phyloP scores from a whole-genome alignment of 2,113 vertebrate species.

The Colossoma macropomum region DNA sequence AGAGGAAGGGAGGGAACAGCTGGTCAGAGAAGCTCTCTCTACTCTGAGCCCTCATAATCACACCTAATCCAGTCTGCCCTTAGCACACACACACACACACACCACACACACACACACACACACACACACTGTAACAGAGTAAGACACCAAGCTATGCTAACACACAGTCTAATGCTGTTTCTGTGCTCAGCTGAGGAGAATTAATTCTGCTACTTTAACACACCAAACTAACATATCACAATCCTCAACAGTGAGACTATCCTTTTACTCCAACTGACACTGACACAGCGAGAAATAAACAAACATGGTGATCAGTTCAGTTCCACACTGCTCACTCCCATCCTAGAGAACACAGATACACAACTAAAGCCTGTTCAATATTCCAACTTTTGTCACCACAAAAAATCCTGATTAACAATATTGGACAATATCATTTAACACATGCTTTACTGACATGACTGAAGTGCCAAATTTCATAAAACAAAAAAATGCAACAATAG shows the following conservation, averaged over 20 bases:
- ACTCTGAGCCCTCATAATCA: slow-evolving; percentile 46
- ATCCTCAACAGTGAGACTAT: too few relatives aligned
- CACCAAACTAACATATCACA: not conserved
- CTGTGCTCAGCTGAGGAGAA: slow-evolving; percentile 10
- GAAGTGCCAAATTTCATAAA: too few relatives aligned
- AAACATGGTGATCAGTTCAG: not conserved
- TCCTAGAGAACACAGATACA: not conserved
- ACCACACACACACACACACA: not conserved
- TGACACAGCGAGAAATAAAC: not conserved
- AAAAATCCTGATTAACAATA: too few relatives aligned
- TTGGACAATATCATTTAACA: too few relatives aligned
- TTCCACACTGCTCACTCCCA: not conserved
- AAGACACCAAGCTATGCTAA: not conserved
- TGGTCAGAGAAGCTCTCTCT: slow-evolving; percentile 36
- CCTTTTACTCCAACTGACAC: not conserved
- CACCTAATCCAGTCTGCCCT: slow-evolving; percentile 47
- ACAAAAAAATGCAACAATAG: too few relatives aligned
- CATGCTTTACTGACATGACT: too few relatives aligned
- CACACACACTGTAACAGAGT: slow-evolving; percentile 16
- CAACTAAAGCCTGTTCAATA: too few relatives aligned
- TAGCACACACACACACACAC: slow-evolving; percentile 21
- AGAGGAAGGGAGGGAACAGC: slow-evolving; percentile 18
- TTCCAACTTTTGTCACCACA: too few relatives aligned
- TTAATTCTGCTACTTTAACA: not conserved
- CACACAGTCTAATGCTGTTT: not conserved